Conservation (phyloP, 2,888 invertebrate species). For the Lydus trimaculatus region DNA sequence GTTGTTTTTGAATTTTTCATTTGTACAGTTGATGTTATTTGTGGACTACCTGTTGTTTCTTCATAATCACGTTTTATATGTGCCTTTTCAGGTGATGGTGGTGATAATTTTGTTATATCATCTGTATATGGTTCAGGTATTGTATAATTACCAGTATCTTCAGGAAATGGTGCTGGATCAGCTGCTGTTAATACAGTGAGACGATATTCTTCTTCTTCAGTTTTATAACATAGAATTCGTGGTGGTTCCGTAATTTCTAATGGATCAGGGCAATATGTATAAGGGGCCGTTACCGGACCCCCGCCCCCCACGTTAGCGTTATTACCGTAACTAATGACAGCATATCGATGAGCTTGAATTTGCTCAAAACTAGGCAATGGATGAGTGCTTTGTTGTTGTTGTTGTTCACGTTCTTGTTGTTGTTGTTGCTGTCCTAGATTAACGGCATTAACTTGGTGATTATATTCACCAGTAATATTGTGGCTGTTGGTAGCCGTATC, state of each 20-base stretch:
- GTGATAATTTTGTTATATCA: constrained; percentile 18
- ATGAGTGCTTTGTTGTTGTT: constrained; percentile 51
- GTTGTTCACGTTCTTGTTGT: constrained; percentile 39
- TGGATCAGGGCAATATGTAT: constrained; percentile 43
- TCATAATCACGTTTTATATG: constrained; percentile 55
- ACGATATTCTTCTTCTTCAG: constrained; percentile 53
- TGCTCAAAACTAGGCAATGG: constrained; percentile 73
- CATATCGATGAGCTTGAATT: constrained; percentile 63
- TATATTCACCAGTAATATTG: constrained; percentile 83
- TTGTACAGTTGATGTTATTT: constrained; percentile 51
- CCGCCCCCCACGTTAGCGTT: constrained; percentile 83
- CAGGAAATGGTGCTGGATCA: constrained; percentile 48
- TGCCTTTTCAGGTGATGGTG: constrained; percentile 53
- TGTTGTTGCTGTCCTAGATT: constrained; percentile 50
- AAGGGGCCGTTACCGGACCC: constrained; percentile 61
- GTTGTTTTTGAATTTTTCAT: constrained; percentile 25
- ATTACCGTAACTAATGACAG: constrained; percentile 62
- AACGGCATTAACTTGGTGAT: constrained; percentile 57
- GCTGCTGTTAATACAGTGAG: constrained; percentile 57
- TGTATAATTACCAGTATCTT: background rate
- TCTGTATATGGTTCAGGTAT: constrained; percentile 34
- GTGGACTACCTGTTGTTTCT: constrained; percentile 47
- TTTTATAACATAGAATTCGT: constrained; percentile 40
- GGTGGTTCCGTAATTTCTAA: constrained; percentile 42
- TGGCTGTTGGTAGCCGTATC: constrained; percentile 73